A percentile compares a stretch with the other conserved stretches of the same genome.
Evolutionary conservation across 2,797 vertebrate species (phyloP).

Genomic region (Rachycentron canadum): DNA sequence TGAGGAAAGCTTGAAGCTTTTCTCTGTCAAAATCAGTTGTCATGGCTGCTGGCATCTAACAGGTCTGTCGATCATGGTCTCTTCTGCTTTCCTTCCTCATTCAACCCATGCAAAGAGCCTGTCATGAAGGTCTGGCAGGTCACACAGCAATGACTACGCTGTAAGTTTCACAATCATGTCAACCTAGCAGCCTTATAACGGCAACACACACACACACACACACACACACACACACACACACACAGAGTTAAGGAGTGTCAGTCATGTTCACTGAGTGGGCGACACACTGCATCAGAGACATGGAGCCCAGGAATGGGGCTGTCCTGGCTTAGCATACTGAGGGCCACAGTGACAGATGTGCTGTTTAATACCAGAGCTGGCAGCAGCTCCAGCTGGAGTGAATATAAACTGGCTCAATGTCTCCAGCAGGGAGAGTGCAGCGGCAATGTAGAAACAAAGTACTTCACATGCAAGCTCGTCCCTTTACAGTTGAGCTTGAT

Average conservation of each 20-base stretch:
- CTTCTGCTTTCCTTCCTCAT: conserved; percentile 59
- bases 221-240: not conserved
- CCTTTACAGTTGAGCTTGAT: conserved; percentile 36
- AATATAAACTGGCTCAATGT: conserved; percentile 63
- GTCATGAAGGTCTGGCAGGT: conserved; percentile 52
- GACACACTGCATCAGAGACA: conserved; percentile 24
- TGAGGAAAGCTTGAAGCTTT: conserved; percentile 46
- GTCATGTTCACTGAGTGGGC: conserved; percentile 57
- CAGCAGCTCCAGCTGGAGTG: conserved; percentile 59
- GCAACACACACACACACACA: conserved; percentile 13
- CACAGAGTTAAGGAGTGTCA: conserved; percentile 46
- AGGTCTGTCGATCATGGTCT: conserved; percentile 50
- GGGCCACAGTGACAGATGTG: conserved; percentile 76
- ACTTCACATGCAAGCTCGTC: conserved; percentile 36
- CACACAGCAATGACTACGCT: conserved; percentile 42
- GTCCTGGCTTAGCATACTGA: conserved; percentile 53
- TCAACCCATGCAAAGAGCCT: conserved; percentile 49
- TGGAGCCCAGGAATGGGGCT: conserved; percentile 33
- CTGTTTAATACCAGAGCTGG: conserved; percentile 76
- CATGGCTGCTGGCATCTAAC: conserved; percentile 53
- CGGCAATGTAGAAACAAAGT: conserved; percentile 46
- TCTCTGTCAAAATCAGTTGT: conserved; percentile 47
- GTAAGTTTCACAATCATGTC: conserved; percentile 63
- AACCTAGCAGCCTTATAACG: conserved; percentile 41
- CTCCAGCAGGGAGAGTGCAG: conserved; percentile 48